Percentiles rank a stretch among this genome's conserved stretches.
These are phyloP conservation scores for Crypturellus undulatus DNA, from an alignment of 2,113 vertebrate genomes.

Conservation along the genomic window DNA sequence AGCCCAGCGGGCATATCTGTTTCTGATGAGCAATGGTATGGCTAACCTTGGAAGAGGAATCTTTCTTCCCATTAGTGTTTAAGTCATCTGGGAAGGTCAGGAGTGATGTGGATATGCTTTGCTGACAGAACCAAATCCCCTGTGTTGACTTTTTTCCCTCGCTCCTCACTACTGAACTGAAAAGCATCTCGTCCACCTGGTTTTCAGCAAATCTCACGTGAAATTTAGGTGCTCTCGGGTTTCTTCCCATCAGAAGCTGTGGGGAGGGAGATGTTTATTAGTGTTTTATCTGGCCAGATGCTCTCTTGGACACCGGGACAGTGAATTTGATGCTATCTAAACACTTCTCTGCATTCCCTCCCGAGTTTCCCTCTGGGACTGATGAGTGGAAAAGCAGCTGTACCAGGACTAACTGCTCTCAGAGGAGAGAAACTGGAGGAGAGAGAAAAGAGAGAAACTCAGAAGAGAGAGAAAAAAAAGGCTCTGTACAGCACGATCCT, in stretches of 20 bases:
- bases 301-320: rapidly evolving
- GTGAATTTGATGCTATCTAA: background rate
- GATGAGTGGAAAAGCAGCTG: background rate
- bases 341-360: background rate
- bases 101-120: background rate
- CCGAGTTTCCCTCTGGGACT: background rate
- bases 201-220: background rate
- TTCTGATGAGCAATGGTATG: background rate
- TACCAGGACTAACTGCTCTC: background rate
- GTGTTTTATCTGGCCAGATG: background rate
- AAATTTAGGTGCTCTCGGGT: background rate
- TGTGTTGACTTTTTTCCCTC: background rate
- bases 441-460: background rate
- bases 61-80: background rate
- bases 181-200: rapidly evolving
- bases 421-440: background rate
- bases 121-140: background rate
- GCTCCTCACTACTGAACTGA: background rate
- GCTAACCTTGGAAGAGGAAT: background rate
- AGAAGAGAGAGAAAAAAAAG: background rate
- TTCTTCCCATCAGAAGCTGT: background rate
- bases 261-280: background rate
- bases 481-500: background rate
- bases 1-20: background rate
- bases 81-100: background rate